Percentiles rank a stretch among this genome's conserved stretches.
Conservation (phyloP, 1,140 invertebrate species). For the Drosophila quadrilineata region DNA sequence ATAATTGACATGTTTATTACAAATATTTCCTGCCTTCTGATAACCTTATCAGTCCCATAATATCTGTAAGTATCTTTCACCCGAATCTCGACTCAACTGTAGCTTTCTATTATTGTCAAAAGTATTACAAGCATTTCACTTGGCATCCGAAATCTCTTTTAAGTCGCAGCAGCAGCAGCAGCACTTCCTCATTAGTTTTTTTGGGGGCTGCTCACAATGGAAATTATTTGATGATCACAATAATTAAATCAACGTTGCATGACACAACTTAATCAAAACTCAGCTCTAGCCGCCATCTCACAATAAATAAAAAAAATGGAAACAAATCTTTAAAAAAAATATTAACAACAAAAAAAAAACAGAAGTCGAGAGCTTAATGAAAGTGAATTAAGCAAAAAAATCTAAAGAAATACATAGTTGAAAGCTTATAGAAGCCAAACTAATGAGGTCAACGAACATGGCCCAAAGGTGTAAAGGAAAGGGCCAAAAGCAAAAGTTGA, state of each 20-base stretch:
- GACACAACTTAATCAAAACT: constrained; percentile 77
- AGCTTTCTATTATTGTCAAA: constrained; percentile 62
- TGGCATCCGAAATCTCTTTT: constrained; percentile 33
- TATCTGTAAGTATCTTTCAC: constrained; percentile 8
- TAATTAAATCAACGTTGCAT: constrained; percentile 79
- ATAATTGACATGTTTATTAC: not conserved
- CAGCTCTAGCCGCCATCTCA: constrained; percentile 47
- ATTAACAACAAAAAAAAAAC: constrained; percentile 15
- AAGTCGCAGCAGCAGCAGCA: constrained; percentile 28
- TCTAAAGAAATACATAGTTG: constrained; percentile 24
- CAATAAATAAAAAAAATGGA: not conserved
- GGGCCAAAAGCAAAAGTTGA: constrained; percentile 39
- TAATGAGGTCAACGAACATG: constrained; percentile 68
- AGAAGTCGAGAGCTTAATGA: too few relatives aligned
- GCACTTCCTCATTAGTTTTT: constrained; percentile 70
- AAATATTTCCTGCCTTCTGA: not conserved
- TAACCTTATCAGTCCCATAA: constrained; percentile 16
- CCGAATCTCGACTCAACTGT: too few relatives aligned
- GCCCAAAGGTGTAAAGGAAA: constrained; percentile 20
- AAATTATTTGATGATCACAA: constrained; percentile 46
- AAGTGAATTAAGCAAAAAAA: constrained; percentile 64
- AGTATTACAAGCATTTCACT: constrained; percentile 52
- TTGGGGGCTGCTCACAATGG: constrained; percentile 49
- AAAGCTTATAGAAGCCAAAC: not conserved
- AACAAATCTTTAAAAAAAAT: not conserved